Conservation (phyloP, 64 coral and sea anemone genomes). For the Hydrozoanthus tunicans region DNA sequence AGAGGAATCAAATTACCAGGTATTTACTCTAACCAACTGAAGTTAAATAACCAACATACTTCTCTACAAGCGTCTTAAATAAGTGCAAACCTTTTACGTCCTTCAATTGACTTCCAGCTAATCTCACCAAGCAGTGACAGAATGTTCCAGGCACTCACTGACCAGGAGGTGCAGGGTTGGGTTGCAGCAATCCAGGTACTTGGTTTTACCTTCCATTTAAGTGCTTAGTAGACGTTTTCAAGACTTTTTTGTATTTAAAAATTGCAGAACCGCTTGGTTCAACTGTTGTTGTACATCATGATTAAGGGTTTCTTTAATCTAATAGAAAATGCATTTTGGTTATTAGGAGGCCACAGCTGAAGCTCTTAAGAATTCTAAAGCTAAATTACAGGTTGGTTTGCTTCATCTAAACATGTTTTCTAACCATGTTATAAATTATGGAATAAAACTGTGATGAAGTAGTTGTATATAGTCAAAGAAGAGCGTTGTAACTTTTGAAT, state of each 20-base stretch:
- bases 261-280: background rate
- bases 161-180: conserved; percentile 94
- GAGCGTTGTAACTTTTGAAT: no score
- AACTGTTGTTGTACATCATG: background rate
- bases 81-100: no score
- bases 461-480: no score
- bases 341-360: conserved; percentile 93
- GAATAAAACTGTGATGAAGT: no score
- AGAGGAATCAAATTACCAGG: no score
- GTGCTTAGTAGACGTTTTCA: background rate
- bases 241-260: background rate
- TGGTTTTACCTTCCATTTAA: background rate
- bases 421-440: no score
- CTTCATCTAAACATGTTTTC: no score
- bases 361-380: conserved; percentile 96
- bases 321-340: background rate
- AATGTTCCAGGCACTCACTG: conserved; percentile 90
- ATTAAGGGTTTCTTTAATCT: background rate
- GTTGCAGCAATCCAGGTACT: conserved; percentile 91
- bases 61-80: no score
- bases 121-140: conserved; percentile 93
- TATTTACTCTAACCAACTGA: no score
- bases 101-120: conserved; percentile 38
- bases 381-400: conserved; percentile 83
- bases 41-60: no score